These are phyloP conservation scores for Junco hyemalis DNA, from an alignment of 2,113 vertebrate species.

Conservation along the genomic window DNA sequence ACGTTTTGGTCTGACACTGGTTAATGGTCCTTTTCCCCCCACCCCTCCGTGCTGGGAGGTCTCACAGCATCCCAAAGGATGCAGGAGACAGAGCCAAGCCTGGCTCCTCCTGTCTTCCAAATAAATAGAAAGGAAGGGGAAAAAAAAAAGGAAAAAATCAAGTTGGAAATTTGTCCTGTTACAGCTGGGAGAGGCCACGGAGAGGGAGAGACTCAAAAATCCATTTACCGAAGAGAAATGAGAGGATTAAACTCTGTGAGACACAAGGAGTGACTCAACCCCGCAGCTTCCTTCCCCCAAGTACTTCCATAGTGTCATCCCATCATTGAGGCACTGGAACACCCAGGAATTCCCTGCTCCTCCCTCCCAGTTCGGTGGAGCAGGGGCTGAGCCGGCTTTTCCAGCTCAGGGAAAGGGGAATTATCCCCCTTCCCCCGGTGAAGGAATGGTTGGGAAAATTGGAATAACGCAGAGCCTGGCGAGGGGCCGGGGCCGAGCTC, in stretches of 20 bases:
- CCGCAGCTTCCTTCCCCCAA: neutral
- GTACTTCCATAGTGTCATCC: neutral
- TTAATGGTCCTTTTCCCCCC: constrained; percentile 72
- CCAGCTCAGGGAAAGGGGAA: neutral
- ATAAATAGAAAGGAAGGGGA: constrained; percentile 60
- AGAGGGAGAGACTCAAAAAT: neutral
- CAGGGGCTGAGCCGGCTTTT: neutral
- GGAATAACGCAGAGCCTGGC: neutral
- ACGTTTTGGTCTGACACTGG: constrained; percentile 69
- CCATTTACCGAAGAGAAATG: neutral
- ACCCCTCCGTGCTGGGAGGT: constrained; percentile 1
- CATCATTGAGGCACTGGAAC: neutral
- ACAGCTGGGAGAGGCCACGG: neutral
- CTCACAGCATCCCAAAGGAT: neutral
- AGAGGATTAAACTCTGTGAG: neutral
- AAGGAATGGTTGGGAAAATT: neutral
- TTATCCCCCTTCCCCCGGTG: neutral
- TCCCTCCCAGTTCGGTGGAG: neutral
- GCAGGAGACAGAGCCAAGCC: neutral
- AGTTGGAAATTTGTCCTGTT: constrained; percentile 19
- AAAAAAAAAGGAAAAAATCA: neutral
- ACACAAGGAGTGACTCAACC: neutral
- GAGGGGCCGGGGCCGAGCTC: neutral
- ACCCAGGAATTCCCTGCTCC: neutral
- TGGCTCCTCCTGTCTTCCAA: constrained; percentile 13